A percentile compares a stretch with the other conserved stretches of the same genome.
phyloP scores from a whole-genome alignment of 2,797 vertebrate genomes.

The Sebastes taczanowskii region DNA sequence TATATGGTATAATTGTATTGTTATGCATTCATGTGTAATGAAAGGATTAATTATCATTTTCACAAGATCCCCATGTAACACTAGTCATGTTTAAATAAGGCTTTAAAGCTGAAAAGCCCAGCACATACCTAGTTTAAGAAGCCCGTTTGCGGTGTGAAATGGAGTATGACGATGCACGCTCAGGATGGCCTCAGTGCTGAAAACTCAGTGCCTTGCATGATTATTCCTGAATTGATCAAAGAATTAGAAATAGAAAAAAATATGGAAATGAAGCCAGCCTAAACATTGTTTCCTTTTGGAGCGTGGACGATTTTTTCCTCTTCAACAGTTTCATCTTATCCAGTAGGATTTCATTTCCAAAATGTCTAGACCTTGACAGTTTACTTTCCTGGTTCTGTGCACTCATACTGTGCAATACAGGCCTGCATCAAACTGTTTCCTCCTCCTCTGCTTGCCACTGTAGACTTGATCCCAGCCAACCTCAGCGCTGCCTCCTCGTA shows the following conservation, averaged over 20 bases:
- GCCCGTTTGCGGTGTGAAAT: not conserved
- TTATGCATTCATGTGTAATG: not conserved
- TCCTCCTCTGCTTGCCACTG: not conserved
- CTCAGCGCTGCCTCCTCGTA: constrained; percentile 8
- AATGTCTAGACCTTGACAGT: constrained; percentile 36
- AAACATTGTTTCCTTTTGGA: constrained; percentile 39
- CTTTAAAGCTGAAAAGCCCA: not conserved
- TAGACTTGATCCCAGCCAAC: constrained; percentile 18
- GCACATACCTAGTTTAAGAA: not conserved
- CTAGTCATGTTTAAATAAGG: not conserved
- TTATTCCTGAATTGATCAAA: constrained; percentile 39
- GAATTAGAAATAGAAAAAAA: constrained; percentile 38
- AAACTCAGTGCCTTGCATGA: not conserved
- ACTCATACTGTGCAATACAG: not conserved
- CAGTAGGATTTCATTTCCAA: constrained; percentile 39
- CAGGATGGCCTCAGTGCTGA: not conserved
- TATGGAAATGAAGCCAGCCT: constrained; percentile 38
- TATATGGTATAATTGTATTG: no score
- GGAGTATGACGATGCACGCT: not conserved
- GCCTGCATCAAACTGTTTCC: constrained; percentile 26
- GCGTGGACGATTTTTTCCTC: constrained; percentile 14
- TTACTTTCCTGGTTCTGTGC: constrained; percentile 29
- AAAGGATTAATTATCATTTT: not conserved
- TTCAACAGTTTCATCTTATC: constrained; percentile 30
- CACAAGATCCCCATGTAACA: not conserved